These are phyloP conservation scores for Norana najaformis DNA, from an alignment of 2,888 invertebrate genomes.

Conservation along the genomic window DNA sequence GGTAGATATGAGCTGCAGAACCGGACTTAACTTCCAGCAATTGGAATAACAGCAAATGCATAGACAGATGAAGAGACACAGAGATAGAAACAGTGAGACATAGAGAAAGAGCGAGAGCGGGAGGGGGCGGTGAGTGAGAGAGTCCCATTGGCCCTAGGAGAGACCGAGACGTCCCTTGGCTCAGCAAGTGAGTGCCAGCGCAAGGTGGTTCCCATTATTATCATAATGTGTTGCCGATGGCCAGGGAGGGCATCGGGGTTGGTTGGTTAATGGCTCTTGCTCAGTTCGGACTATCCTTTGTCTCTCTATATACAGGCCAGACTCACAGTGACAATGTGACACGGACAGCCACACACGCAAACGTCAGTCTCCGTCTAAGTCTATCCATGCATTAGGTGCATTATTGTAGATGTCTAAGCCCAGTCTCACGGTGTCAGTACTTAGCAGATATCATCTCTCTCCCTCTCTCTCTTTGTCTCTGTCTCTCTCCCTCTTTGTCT, in stretches of 20 bases:
- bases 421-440: conserved; percentile 3
- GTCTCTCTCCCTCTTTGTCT: too few relatives aligned
- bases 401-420: neutral
- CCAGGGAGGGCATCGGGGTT: neutral
- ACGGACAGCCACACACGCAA: neutral
- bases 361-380: neutral
- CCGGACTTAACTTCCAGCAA: neutral
- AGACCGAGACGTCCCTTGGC: neutral
- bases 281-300: neutral
- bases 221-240: neutral
- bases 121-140: too few relatives aligned
- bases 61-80: neutral
- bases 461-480: too few relatives aligned
- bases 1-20: neutral
- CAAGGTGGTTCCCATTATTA: conserved; percentile 1
- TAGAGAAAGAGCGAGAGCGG: too few relatives aligned
- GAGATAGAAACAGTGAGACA: too few relatives aligned
- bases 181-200: neutral
- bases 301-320: neutral
- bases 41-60: neutral
- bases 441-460: too few relatives aligned
- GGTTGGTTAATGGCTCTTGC: neutral
- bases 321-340: neutral
- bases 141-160: too few relatives aligned
- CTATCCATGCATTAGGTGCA: neutral